These are phyloP conservation scores for Spea multiplicata DNA, from an alignment of 2,113 vertebrate genomes.

Conservation along the genomic window DNA sequence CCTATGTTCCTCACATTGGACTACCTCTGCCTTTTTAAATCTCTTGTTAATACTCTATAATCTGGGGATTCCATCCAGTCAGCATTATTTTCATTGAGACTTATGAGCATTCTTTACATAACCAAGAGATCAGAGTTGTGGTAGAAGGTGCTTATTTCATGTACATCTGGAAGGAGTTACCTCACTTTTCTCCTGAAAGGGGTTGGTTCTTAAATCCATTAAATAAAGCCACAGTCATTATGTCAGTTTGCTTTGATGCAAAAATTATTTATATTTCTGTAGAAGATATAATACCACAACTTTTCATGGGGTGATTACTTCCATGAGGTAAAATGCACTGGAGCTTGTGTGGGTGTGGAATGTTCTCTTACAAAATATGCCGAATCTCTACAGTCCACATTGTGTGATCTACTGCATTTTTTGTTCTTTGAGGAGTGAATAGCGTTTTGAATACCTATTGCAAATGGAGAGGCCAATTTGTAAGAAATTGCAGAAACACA, in stretches of 20 bases:
- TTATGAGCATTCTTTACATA: slow-evolving; percentile 17
- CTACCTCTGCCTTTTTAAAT: slow-evolving; percentile 32
- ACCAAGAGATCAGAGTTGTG: not conserved
- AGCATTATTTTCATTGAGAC: slow-evolving; percentile 26
- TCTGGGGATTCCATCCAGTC: slow-evolving; percentile 30
- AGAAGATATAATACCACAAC: no score
- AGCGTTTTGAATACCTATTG: no score
- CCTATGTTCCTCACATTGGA: not conserved
- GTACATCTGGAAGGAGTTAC: not conserved
- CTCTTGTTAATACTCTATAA: slow-evolving; percentile 39
- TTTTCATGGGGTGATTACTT: no score
- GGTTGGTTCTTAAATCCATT: not conserved
- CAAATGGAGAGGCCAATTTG: no score
- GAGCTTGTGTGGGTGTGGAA: no score
- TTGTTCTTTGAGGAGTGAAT: no score
- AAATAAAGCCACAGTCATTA: not conserved
- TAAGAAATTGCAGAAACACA: no score
- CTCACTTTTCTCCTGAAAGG: not conserved
- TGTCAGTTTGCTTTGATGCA: not conserved
- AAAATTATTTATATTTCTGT: no score
- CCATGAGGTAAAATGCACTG: no score
- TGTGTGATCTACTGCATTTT: no score
- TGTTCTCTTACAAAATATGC: no score
- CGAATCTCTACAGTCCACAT: no score
- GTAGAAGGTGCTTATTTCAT: not conserved